Evolutionary conservation across 2,113 vertebrate genomes (phyloP).

Genomic region (Poecile atricapillus): DNA sequence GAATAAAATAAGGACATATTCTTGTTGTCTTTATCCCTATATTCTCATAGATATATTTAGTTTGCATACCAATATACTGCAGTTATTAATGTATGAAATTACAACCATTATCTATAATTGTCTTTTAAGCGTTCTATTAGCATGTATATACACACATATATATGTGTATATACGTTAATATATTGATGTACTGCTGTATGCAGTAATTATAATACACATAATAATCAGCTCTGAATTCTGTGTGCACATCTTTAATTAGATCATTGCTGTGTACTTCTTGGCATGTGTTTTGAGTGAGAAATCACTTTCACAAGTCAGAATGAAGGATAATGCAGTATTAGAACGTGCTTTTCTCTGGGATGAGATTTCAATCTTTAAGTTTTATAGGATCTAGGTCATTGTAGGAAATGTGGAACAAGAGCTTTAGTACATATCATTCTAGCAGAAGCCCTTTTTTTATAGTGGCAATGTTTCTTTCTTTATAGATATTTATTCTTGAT

Average conservation of each 20-base stretch:
- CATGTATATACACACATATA: background rate
- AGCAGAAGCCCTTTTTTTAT: background rate
- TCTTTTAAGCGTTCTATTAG: background rate
- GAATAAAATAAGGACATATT: background rate
- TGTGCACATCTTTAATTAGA: background rate
- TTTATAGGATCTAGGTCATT: conserved; percentile 1
- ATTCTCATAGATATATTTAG: background rate
- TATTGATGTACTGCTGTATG: background rate
- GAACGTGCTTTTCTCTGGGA: background rate
- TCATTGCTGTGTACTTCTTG: background rate
- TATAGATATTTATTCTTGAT: background rate
- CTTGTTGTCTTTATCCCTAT: background rate
- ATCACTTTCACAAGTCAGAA: background rate
- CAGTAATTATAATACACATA: background rate
- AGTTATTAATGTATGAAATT: background rate
- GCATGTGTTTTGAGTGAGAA: background rate
- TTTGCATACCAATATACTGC: background rate
- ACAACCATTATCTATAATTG: background rate
- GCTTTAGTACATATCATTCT: background rate
- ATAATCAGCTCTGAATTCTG: background rate
- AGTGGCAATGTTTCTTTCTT: background rate
- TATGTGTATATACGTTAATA: background rate
- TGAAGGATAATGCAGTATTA: background rate
- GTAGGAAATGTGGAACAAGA: background rate
- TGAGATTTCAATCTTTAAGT: background rate